Evolutionary conservation across 2,113 vertebrate genomes (phyloP).

Genomic region (Elgaria multicarinata): DNA sequence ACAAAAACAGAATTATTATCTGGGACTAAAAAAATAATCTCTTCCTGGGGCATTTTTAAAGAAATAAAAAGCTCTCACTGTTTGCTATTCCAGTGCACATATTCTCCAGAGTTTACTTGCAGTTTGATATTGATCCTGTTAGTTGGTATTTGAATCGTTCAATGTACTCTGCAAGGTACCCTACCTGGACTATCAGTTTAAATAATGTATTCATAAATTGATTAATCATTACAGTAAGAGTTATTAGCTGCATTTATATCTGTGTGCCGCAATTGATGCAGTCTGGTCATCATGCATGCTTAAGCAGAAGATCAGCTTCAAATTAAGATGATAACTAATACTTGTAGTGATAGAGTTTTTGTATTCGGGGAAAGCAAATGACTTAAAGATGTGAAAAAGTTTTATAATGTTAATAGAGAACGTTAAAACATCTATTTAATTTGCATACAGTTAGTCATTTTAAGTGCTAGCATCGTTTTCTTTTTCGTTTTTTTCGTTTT

Average conservation of each 20-base stretch:
- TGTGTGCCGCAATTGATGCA: constrained; percentile 76
- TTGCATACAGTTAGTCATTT: constrained; percentile 17
- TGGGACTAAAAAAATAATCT: constrained; percentile 21
- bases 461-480: neutral
- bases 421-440: constrained; percentile 33
- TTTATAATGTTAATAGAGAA: constrained; percentile 48
- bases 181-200: constrained; percentile 95
- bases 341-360: constrained; percentile 40
- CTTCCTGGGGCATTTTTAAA: constrained; percentile 59
- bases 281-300: constrained; percentile 73
- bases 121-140: constrained; percentile 90
- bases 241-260: constrained; percentile 93
- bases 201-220: constrained; percentile 99
- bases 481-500: no score
- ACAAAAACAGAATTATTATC: constrained; percentile 56
- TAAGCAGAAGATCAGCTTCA: constrained; percentile 74
- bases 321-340: constrained; percentile 57
- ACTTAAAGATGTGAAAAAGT: constrained; percentile 11
- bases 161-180: constrained; percentile 84
- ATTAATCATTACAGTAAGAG: constrained; percentile 96
- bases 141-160: constrained; percentile 92
- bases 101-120: constrained; percentile 87
- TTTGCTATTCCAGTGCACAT: constrained; percentile 75
- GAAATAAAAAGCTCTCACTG: constrained; percentile 32
- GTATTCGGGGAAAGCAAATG: constrained; percentile 42